Base-by-base conservation (phyloP, 2,113 vertebrate species). In the Cercocebus atys region DNA sequence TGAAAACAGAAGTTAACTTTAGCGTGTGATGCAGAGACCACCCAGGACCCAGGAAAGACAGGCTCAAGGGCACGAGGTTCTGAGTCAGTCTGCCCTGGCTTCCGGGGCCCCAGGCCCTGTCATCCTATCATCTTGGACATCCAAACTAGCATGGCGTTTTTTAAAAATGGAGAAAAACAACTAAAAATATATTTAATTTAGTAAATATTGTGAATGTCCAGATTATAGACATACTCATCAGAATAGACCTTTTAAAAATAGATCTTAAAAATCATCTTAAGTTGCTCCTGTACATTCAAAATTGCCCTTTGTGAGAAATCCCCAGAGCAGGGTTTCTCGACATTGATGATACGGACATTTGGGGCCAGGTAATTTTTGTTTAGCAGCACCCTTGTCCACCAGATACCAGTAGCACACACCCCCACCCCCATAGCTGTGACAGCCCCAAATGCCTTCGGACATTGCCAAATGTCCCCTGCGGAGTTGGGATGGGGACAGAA, bases 261-360 rank as follows among this genome's bases (percentile, higher is more conserved):
- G 17, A 43, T 59, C 66, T 79, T 52, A 64, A 47, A 68, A 40
- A 40, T 84, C 55, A 30, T 68, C 66, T 83, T 45, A 68, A 43
- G 30, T 61, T 68, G 25, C 6, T 76, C 20, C 23, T 40, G 0
- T 8, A 76, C 12, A 32, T 66, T 27, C 9, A 72, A 70, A 27
- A 8, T 22, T n/a, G 30, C 38, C n/a, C 32, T 50, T 2, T 40
- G 35, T 30, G 17, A 25, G 78, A 85, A 93, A 38, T n/a, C 22
- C 45, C 85, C 38, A 23, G 18, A 64, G 0, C 25, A 25, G 35
- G 38, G 73, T 18, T 78, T 57, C 35, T 91, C 40, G 3, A 35
- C 8, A 8, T 43, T 1, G 6, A 12, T 1, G 1, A 25, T 18
- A 0, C 16, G 2, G 23, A n/a, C 55, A 7, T 45, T 55, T 8